Base-by-base conservation (phyloP, 2,113 vertebrate genomes). In the Psilopogon haemacephalus region DNA sequence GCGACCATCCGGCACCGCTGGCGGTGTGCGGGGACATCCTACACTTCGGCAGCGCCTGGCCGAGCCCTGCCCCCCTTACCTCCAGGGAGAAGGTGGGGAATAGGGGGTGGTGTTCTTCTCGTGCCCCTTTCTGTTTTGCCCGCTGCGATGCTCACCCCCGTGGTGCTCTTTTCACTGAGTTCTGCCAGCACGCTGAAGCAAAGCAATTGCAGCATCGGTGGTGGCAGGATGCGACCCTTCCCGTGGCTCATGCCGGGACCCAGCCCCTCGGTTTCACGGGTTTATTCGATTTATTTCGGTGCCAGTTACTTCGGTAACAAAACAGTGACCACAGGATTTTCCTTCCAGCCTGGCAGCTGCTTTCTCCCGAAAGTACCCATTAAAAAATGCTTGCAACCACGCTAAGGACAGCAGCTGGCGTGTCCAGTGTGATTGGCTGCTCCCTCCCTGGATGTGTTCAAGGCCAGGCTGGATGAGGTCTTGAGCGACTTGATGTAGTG, bases 121-220 rank as follows among this genome's bases (percentile, higher is more conserved):
- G 0, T 0, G 1, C 6, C 5, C 11, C 6, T 3, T 5, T 4
- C 19, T 5, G 1, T 5, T 18, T 4, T 2, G 44, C 19, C 62
- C 2, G 9, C 62, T 4, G 48, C 1, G 0, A 42, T 8, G 3
- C 3, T 18, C 12, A n/a, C n/a, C 4, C 5, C 40, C 23, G 2
- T 0, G 1, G 24, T 2, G 0, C 9, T 3, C 60, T 6, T 16
- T 1, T 18, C 50, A 2, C 26, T 4, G 15, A 5, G 17, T 24
- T 8, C 38, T 5, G 7, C 56, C 14, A 54, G 27, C 52, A 54
- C 2, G 5, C 4, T 2, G 50, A 4, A 11, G 30, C 19, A 16
- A 4, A 14, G 3, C 1, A 13, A 8, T 5, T 0, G 1, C 24
- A 11, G 62, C 37, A 1, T 2, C 15, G 5, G 1, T n/a, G 90